phyloP scores from a whole-genome alignment of 1,140 invertebrate species.

The Drosophila truncata region DNA sequence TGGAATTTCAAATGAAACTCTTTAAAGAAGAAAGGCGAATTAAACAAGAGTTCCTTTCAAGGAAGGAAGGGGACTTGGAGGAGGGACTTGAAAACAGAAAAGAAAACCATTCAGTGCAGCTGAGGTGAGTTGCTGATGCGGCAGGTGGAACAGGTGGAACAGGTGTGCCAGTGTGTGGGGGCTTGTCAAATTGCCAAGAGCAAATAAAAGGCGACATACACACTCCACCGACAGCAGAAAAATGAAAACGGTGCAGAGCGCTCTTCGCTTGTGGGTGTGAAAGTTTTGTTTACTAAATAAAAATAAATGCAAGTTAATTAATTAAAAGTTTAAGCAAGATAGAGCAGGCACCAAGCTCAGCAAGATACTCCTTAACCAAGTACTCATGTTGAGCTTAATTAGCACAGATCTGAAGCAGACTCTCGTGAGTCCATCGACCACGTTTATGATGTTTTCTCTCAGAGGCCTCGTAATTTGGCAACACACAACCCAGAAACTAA shows the following conservation, averaged over 20 bases:
- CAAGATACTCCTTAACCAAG: constrained; percentile 14
- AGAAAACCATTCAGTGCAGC: constrained; percentile 33
- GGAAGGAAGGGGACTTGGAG: neutral
- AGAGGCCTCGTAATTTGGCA: constrained; percentile 49
- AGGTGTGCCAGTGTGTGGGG: constrained; percentile 9
- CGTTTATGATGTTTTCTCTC: constrained; percentile 46
- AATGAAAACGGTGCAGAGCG: constrained; percentile 1
- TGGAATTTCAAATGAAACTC: constrained; percentile 7
- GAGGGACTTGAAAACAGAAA: constrained; percentile 2
- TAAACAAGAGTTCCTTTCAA: constrained; percentile 9
- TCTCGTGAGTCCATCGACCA: constrained; percentile 14
- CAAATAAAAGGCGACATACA: constrained; percentile 39
- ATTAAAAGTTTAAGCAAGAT: constrained; percentile 78
- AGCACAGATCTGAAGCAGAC: constrained; percentile 17
- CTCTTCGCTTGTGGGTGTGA: constrained; percentile 31
- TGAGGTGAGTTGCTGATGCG: constrained; percentile 9
- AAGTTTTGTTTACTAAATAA: constrained; percentile 81
- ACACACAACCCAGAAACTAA: constrained; percentile 34
- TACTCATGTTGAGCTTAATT: constrained; percentile 62
- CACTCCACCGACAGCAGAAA: neutral
- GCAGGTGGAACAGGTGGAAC: constrained; percentile 28
- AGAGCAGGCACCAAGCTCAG: constrained; percentile 59
- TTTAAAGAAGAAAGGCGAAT: constrained; percentile 11
- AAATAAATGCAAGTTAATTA: constrained; percentile 81
- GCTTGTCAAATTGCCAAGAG: constrained; percentile 48